Percentiles rank a stretch among this genome's conserved stretches.
Evolutionary conservation across 1,140 invertebrate species (phyloP).

Genomic region (Amphibalanus amphitrite): DNA sequence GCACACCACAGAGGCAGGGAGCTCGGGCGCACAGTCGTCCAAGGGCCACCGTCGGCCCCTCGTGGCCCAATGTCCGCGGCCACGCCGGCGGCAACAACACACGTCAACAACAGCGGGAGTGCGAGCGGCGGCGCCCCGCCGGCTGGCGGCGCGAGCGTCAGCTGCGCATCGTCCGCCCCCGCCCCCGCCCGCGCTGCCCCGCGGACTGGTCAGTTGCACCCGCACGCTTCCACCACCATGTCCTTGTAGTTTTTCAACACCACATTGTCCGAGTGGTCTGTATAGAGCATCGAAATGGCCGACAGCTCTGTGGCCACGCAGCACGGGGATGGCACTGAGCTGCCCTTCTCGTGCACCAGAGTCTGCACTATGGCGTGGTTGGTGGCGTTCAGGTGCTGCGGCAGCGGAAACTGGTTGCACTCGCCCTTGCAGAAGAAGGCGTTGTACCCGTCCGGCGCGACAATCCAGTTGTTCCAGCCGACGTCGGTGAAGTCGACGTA

Average conservation of each 20-base stretch:
- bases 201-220: conserved; percentile 52
- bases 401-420: conserved; percentile 69
- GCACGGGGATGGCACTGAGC: conserved; percentile 73
- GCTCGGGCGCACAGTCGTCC: no score
- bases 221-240: conserved; percentile 85
- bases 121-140: no score
- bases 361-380: conserved; percentile 98
- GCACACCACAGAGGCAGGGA: no score
- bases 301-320: conserved; percentile 81
- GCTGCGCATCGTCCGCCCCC: background rate
- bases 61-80: background rate
- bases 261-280: conserved; percentile 80
- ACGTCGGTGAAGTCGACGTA: conserved; percentile 95
- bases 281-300: conserved; percentile 82
- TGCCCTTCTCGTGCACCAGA: conserved; percentile 78
- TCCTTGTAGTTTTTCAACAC: conserved; percentile 93
- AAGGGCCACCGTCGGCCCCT: no score
- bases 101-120: background rate
- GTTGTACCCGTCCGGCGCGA: conserved; percentile 90
- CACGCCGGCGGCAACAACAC: background rate
- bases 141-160: background rate
- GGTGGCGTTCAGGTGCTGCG: conserved; percentile 85
- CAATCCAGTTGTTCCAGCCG: conserved; percentile 98
- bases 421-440: conserved; percentile 90
- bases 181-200: conserved; percentile 7